phyloP scores from a whole-genome alignment of 2,888 invertebrate species.

The Drosophila melanosoma region DNA sequence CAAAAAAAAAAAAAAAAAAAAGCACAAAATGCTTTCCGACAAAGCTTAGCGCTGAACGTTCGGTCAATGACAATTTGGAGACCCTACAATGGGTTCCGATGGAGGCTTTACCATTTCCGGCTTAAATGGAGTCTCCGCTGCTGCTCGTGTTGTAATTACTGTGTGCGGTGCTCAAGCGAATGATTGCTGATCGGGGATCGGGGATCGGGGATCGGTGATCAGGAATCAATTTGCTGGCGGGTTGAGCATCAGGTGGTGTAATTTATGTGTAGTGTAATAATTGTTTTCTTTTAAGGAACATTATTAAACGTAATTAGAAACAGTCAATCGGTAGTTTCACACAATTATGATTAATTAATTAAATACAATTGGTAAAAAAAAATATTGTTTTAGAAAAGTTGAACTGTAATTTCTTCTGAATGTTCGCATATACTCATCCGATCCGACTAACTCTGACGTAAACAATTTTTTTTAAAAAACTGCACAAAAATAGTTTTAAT shows the following conservation, averaged over 20 bases:
- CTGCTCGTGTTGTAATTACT: slow-evolving; percentile 38
- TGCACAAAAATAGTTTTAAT: neutral
- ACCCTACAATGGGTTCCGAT: slow-evolving; percentile 31
- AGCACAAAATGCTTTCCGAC: slow-evolving; percentile 41
- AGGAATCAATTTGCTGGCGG: slow-evolving; percentile 2
- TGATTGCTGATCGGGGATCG: slow-evolving; percentile 3
- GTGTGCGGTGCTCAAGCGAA: neutral
- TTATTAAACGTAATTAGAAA: neutral
- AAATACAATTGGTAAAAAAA: neutral
- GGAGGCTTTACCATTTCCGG: slow-evolving; percentile 53
- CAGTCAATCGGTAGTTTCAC: neutral
- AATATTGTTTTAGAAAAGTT: neutral
- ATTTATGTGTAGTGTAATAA: neutral
- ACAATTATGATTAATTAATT: neutral
- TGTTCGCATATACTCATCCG: neutral
- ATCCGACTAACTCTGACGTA: neutral
- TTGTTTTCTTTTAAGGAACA: too few species aligned
- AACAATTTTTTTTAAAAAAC: neutral
- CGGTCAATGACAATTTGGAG: slow-evolving; percentile 54
- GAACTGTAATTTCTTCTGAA: neutral
- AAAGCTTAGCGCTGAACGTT: slow-evolving; percentile 51
- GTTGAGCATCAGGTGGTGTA: slow-evolving; percentile 8
- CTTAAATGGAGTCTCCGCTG: slow-evolving; percentile 37
- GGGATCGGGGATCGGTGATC: neutral
- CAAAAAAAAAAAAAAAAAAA: neutral